Conservation (phyloP, 1,140 invertebrate genomes). For the Platyura marginata region DNA sequence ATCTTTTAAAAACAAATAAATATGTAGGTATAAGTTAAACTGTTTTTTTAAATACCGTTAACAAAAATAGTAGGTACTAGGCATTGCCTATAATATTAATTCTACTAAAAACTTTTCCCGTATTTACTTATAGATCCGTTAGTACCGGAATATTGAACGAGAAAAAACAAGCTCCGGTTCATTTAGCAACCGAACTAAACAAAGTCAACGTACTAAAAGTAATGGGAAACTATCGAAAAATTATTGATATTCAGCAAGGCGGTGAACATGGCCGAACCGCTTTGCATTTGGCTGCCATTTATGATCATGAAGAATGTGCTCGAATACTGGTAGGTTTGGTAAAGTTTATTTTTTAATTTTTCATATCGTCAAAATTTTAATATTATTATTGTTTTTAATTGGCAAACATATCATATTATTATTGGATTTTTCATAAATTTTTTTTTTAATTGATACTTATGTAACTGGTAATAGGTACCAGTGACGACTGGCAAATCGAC, state of each 20-base stretch:
- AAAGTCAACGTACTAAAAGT: constrained; percentile 44
- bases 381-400: neutral
- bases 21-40: too few relatives aligned
- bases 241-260: constrained; percentile 47
- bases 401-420: neutral
- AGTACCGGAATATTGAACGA: constrained; percentile 51
- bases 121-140: constrained; percentile 33
- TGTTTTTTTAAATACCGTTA: too few relatives aligned
- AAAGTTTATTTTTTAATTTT: neutral
- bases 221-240: constrained; percentile 42
- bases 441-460: too few relatives aligned
- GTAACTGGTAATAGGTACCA: too few relatives aligned
- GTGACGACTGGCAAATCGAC: too few relatives aligned
- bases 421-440: too few relatives aligned
- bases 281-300: constrained; percentile 62
- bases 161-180: constrained; percentile 55
- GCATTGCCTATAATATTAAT: too few relatives aligned
- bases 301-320: constrained; percentile 61
- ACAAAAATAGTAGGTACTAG: too few relatives aligned
- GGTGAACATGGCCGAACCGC: constrained; percentile 57
- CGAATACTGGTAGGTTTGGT: constrained; percentile 45
- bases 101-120: neutral
- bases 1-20: too few relatives aligned
- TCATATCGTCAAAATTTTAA: neutral
- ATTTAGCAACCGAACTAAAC: constrained; percentile 58